Conservation (phyloP, 2,113 vertebrate species). For the Sturnus vulgaris region DNA sequence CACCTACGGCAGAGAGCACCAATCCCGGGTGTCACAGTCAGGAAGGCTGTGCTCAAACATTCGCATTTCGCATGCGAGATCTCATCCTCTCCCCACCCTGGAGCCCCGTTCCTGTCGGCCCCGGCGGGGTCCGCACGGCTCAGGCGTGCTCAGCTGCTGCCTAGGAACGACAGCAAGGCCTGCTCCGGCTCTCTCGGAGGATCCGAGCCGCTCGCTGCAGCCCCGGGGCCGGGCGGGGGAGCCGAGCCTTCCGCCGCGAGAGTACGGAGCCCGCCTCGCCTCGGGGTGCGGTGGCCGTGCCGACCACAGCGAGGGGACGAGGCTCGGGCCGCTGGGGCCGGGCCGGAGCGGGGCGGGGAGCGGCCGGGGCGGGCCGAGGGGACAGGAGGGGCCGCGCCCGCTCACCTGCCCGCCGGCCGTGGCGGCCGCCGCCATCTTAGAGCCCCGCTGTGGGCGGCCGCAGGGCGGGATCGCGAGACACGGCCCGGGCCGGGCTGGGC, state of each 20-base stretch:
- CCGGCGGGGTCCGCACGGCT: neutral
- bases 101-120: too few relatives aligned
- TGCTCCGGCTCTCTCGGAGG: neutral
- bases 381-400: neutral
- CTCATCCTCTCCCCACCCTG: too few relatives aligned
- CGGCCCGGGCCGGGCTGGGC: neutral
- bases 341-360: too few relatives aligned
- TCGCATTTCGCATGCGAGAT: fast-evolving
- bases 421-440: neutral
- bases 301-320: neutral
- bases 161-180: too few relatives aligned
- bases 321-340: neutral
- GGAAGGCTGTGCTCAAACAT: fast-evolving
- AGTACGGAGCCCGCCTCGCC: fast-evolving
- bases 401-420: neutral
- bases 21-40: fast-evolving
- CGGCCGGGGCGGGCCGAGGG: too few relatives aligned
- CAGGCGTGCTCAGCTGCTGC: neutral
- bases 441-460: neutral
- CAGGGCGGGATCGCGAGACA: neutral
- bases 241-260: neutral
- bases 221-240: neutral
- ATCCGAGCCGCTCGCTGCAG: neutral
- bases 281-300: fast-evolving
- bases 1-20: neutral